Percentiles rank a stretch among this genome's conserved stretches.
These are phyloP conservation scores for Prionace glauca DNA, from an alignment of 2,797 vertebrate genomes.

Conservation along the genomic window DNA sequence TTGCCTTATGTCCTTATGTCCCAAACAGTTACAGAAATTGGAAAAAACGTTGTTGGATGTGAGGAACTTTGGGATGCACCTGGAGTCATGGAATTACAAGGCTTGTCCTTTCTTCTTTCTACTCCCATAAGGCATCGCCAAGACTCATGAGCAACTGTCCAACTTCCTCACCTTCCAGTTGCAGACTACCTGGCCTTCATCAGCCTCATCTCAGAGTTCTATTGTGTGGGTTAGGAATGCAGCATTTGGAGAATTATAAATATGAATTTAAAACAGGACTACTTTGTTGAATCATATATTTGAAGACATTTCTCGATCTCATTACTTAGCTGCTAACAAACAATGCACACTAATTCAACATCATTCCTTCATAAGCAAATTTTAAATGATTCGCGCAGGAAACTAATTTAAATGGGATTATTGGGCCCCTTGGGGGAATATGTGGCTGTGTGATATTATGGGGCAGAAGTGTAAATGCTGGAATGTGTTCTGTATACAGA, in stretches of 20 bases:
- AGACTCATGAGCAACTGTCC: neutral
- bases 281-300: neutral
- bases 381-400: neutral
- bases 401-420: constrained; percentile 3
- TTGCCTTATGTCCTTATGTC: neutral
- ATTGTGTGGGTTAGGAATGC: neutral
- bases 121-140: neutral
- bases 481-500: neutral
- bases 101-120: neutral
- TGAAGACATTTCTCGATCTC: neutral
- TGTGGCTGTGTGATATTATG: constrained; percentile 11
- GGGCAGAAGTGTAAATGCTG: neutral
- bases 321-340: neutral
- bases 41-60: neutral
- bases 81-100: neutral
- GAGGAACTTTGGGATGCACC: no score
- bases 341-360: neutral
- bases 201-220: neutral
- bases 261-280: neutral
- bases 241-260: neutral
- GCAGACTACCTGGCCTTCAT: neutral
- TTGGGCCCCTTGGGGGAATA: neutral
- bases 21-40: neutral
- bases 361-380: neutral
- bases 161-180: neutral